Percentiles rank a stretch among this genome's conserved stretches.
Evolutionary conservation across 2,113 vertebrate genomes (phyloP).

Genomic region (Grus americana): DNA sequence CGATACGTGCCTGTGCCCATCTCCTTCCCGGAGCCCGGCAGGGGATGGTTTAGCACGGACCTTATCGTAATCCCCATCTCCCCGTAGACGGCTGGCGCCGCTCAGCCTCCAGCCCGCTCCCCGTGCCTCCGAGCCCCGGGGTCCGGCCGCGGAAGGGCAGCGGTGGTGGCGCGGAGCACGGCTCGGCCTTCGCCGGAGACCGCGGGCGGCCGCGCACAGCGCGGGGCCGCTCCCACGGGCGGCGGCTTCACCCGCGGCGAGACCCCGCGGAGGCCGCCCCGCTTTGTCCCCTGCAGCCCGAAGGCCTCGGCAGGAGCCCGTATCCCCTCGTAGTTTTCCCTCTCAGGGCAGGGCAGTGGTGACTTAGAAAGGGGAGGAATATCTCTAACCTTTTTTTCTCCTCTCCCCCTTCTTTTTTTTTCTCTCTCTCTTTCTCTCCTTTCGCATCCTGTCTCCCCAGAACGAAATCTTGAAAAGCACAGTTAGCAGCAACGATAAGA

Average conservation of each 20-base stretch:
- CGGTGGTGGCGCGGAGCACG: too few species aligned
- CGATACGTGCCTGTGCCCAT: accelerated
- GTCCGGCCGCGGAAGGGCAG: neutral
- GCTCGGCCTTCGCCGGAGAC: too few species aligned
- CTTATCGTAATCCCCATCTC: too few species aligned
- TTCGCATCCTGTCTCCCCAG: conserved; percentile 69
- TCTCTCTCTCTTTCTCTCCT: neutral
- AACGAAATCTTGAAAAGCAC: conserved; percentile 93
- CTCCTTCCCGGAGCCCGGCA: neutral
- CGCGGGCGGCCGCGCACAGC: neutral
- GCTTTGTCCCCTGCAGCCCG: neutral
- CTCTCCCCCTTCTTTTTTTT: neutral
- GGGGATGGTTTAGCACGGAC: accelerated
- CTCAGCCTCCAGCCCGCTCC: neutral
- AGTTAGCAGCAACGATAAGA: conserved; percentile 92
- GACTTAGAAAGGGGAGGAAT: neutral
- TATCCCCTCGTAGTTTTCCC: neutral
- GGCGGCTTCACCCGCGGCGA: neutral
- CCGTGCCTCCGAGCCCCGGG: neutral
- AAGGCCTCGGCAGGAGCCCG: neutral
- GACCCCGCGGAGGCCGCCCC: neutral
- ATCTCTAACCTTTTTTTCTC: conserved; percentile 14
- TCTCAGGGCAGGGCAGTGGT: neutral
- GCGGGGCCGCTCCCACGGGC: neutral
- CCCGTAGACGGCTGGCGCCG: neutral